Percentiles rank a stretch among this genome's conserved stretches.
These are phyloP conservation scores for Eunapius fragilis DNA, from an alignment of 37 sponge, comb jelly and placozoan species.

Conservation along the genomic window DNA sequence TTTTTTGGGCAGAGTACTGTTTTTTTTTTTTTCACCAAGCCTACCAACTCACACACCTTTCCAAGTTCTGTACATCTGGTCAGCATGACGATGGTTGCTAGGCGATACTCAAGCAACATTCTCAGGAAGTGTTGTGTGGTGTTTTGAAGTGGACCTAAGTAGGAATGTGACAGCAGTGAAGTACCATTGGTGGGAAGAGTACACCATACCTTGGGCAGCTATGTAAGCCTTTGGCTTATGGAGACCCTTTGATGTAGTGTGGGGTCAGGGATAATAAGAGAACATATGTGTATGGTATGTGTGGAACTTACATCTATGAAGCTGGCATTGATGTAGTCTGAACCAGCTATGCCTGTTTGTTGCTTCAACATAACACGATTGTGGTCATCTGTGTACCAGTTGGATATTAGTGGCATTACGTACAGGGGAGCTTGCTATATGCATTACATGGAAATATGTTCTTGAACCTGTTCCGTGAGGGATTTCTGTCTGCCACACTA, in stretches of 20 bases:
- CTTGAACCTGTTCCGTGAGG: not conserved
- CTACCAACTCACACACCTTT: not conserved
- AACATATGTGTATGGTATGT: not conserved
- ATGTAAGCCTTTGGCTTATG: not conserved
- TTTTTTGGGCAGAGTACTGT: too few species aligned
- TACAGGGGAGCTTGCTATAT: not conserved
- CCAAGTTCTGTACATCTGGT: not conserved
- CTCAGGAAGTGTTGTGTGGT: not conserved
- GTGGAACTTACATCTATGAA: conserved; percentile 1
- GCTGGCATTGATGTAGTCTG: conserved; percentile 11
- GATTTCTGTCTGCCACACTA: not conserved
- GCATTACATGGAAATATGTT: not conserved
- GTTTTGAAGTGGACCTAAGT: not conserved
- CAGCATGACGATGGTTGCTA: conserved; percentile 3
- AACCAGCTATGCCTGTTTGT: not conserved
- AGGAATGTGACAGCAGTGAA: not conserved
- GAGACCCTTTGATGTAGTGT: not conserved
- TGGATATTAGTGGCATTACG: not conserved
- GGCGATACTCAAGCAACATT: not conserved
- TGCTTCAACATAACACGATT: not conserved
- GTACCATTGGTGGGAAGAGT: not conserved
- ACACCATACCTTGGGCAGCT: not conserved
- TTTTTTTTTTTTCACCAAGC: too few species aligned
- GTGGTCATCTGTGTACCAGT: not conserved
- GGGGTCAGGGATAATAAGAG: too few species aligned